Percentiles rank a stretch among this genome's conserved stretches.
Evolutionary conservation across 1,140 invertebrate genomes (phyloP).

Genomic region (Palaemon carinicauda): DNA sequence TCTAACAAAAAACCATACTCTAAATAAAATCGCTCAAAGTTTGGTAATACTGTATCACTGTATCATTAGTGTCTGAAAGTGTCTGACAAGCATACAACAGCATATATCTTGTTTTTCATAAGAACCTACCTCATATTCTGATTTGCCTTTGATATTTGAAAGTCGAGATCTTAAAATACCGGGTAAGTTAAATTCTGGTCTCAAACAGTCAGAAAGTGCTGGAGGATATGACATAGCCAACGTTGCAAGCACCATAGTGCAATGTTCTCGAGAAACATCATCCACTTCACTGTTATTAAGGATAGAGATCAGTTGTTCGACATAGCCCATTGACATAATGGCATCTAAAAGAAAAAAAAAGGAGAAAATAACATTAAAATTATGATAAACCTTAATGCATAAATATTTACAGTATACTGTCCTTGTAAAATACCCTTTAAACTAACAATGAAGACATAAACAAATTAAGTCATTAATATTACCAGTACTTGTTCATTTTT

Average conservation of each 20-base stretch:
- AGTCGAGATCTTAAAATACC: slow-evolving; percentile 65
- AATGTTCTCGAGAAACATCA: slow-evolving; percentile 67
- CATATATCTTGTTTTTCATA: too few relatives aligned
- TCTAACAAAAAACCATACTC: too few relatives aligned
- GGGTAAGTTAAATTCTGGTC: slow-evolving; percentile 67
- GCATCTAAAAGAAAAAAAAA: slow-evolving; percentile 62
- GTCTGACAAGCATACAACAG: too few relatives aligned
- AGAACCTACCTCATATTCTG: slow-evolving; percentile 63
- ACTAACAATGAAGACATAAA: too few relatives aligned
- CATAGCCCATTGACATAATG: slow-evolving; percentile 70
- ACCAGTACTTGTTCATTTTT: too few relatives aligned
- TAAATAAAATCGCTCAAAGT: too few relatives aligned
- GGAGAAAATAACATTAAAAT: not conserved
- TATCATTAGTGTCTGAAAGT: too few relatives aligned
- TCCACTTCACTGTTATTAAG: slow-evolving; percentile 65
- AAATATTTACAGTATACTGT: too few relatives aligned
- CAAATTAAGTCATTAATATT: too few relatives aligned
- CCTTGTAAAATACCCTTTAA: too few relatives aligned
- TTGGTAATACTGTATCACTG: too few relatives aligned
- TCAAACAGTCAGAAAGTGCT: slow-evolving; percentile 67
- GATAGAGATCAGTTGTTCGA: slow-evolving; percentile 69
- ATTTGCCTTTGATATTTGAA: slow-evolving; percentile 62
- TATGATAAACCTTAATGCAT: too few relatives aligned
- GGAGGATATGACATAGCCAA: slow-evolving; percentile 67
- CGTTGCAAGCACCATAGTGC: slow-evolving; percentile 68